These are phyloP conservation scores for Choristoneura fumiferana DNA, from an alignment of 1,140 invertebrate genomes.

Conservation along the genomic window DNA sequence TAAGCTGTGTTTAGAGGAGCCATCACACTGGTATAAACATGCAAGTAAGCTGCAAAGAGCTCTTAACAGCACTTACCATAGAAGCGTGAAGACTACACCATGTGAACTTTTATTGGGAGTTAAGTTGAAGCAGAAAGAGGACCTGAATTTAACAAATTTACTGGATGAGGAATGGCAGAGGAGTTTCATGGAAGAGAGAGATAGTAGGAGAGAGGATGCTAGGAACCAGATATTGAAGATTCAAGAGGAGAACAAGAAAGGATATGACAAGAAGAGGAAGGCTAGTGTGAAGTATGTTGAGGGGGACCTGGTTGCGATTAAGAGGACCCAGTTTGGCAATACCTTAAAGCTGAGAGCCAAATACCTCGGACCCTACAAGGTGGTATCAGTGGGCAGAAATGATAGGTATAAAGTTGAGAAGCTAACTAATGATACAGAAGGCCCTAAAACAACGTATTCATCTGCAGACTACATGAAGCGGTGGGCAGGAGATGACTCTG, in stretches of 20 bases:
- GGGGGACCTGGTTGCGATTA: background rate
- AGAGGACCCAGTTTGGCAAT: background rate
- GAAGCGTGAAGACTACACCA: constrained; percentile 19
- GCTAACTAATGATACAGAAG: background rate
- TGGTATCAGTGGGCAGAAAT: background rate
- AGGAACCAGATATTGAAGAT: background rate
- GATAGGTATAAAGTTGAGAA: constrained; percentile 3
- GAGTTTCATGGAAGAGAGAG: background rate
- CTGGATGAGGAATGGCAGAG: background rate
- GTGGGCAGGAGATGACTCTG: background rate
- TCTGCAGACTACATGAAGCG: constrained; percentile 4
- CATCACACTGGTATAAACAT: constrained; percentile 24
- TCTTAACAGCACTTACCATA: constrained; percentile 22
- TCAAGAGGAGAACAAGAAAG: background rate
- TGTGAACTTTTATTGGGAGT: constrained; percentile 18
- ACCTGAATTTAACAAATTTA: background rate
- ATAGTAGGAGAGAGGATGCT: background rate
- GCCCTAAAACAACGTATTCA: background rate
- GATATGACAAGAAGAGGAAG: constrained; percentile 1
- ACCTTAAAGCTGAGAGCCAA: background rate
- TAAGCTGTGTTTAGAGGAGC: constrained; percentile 18
- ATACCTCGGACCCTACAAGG: constrained; percentile 5
- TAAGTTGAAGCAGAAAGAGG: background rate
- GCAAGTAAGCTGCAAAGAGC: constrained; percentile 5
- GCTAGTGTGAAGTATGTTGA: background rate